Conservation (phyloP, 2,113 vertebrate species). For the Thryonomys swinderianus region DNA sequence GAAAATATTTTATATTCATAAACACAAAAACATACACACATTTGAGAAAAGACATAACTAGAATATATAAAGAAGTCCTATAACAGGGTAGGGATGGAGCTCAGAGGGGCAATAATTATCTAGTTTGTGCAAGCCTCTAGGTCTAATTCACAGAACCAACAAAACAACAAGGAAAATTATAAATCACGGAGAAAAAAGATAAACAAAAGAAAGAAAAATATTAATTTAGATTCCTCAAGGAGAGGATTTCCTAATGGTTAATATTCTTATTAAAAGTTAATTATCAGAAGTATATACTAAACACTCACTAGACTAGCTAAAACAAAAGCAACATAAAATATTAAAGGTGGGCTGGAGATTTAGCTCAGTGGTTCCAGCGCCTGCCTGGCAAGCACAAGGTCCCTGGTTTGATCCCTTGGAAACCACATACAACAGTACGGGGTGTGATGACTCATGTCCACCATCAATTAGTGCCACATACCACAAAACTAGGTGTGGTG, state of each 20-base stretch:
- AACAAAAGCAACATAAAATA: conserved; percentile 11
- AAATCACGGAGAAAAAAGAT: not conserved
- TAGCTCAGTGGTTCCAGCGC: too few relatives aligned
- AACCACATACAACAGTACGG: too few relatives aligned
- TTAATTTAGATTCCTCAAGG: conserved; percentile 9
- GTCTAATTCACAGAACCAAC: too few relatives aligned
- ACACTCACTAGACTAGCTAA: not conserved
- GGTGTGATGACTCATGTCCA: too few relatives aligned
- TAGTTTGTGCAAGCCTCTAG: too few relatives aligned
- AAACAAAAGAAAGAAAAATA: not conserved
- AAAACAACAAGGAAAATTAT: not conserved
- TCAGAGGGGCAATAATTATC: too few relatives aligned
- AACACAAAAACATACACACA: not conserved
- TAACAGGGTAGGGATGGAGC: not conserved
- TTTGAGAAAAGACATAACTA: not conserved
- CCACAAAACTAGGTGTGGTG: too few relatives aligned
- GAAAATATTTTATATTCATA: not conserved
- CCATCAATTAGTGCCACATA: too few relatives aligned
- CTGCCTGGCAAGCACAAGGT: too few relatives aligned
- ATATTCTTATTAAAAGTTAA: not conserved
- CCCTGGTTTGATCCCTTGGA: too few relatives aligned
- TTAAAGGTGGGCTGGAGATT: too few relatives aligned
- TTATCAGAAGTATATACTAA: not conserved
- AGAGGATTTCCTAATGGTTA: conserved; percentile 29
- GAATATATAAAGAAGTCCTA: not conserved